Base-by-base conservation (phyloP, 2,888 invertebrate genomes). In the Folsomia candida region DNA sequence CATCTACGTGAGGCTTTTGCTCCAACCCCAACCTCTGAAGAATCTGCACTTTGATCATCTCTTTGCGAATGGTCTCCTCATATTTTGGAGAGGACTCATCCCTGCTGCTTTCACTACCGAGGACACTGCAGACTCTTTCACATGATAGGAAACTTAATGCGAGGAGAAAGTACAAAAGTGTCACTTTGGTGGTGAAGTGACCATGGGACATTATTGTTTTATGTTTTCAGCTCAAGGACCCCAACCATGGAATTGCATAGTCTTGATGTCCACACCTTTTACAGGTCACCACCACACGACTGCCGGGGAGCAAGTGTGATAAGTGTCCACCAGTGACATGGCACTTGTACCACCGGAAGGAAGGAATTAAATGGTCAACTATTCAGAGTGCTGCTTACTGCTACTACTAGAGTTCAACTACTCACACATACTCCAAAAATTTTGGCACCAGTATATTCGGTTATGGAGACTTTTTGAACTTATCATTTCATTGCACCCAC, bases 31-130 rank as follows among this genome's bases (percentile, higher is more conserved):
- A 74, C 68, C 77, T 75, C 51, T 78, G 78, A 11, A 80, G 75
- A 59, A 80, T 80, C 74, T 80, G 78, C 57, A 71, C 78, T 76
- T 79, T 80, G 71, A 80, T 74, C 54, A 76, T 73, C 71, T 79
- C 77, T 61, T 75, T 71, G 24, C 79, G 76, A n/a, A 79, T 71
- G 11, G 64, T 51, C 26, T 77, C 79, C 67, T 76, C 78, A 29
- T 65, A 26, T 27, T 29, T 9, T 4, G 18, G 60, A 18, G 60
- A 6, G 25, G 47, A 11, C 51, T n/a, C 18, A 59, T 59, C 57
- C 51, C 66, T 57, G 58, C 24, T 62, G 65, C 20, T 54, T 14
- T 6, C 54, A 54, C 20, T 54, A 6, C 6, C 20, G 11, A 6
- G 4, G 6, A 6, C 20, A n/a, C 37, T 37, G 14, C 37, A n/a